Percentiles rank a stretch among this genome's conserved stretches.
Conservation (phyloP, 2,113 vertebrate genomes). For the Regulus satrapa region DNA sequence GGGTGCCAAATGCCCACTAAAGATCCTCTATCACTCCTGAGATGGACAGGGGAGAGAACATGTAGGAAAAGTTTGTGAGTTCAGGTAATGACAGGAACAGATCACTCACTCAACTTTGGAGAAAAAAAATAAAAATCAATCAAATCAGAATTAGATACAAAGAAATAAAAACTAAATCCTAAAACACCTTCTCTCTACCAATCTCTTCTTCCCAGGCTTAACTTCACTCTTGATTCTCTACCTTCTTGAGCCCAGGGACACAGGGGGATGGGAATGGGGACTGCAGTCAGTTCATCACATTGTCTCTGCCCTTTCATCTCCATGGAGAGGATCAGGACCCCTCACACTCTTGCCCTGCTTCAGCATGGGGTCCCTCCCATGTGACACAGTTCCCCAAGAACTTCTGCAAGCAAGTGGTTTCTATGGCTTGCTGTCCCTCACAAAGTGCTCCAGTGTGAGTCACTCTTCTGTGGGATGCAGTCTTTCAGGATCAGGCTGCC, state of each 20-base stretch:
- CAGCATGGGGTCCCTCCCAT: no score
- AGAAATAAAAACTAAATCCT: not conserved
- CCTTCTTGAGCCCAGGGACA: no score
- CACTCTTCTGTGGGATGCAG: not conserved
- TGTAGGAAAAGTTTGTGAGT: not conserved
- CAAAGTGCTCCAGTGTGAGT: not conserved
- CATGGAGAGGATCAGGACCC: not conserved
- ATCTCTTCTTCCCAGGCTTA: not conserved
- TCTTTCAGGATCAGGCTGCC: not conserved
- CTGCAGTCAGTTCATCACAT: not conserved
- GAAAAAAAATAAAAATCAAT: not conserved
- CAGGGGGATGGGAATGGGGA: not conserved
- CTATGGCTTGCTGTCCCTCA: not conserved
- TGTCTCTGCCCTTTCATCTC: not conserved
- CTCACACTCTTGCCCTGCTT: not conserved
- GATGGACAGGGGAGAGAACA: not conserved
- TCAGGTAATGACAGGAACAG: not conserved
- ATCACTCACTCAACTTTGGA: not conserved
- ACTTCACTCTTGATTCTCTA: not conserved
- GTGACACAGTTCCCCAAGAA: not conserved
- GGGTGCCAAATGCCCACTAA: not conserved
- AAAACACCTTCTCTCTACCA: not conserved
- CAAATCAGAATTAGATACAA: not conserved
- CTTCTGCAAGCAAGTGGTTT: not conserved
- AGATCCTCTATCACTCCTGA: not conserved